Base-by-base conservation (phyloP, 2,113 vertebrate species). In the Siphamia tubifer region DNA sequence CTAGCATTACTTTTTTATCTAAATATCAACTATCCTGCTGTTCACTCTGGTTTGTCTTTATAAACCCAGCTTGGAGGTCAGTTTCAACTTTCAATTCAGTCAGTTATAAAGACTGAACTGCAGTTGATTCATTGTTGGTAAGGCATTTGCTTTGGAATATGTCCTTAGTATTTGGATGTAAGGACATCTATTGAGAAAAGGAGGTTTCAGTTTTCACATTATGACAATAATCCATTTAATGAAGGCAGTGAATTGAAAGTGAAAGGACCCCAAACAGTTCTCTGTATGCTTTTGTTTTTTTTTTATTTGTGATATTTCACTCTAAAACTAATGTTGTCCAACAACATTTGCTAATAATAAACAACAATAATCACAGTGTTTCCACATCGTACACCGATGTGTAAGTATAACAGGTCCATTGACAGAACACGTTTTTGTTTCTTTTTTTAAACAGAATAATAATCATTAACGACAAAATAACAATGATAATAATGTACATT, bases 371-470 rank as follows among this genome's bases (percentile, higher is more conserved):
- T 89, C 87, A 90, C 89, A 90, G 89, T 89, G 87, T 87, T 79
- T 86, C 62, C 84, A 87, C 88, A 87, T 83, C 86, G 63, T 57
- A 65, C 68, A 54, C 21, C 70, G 79, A 82, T 81, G 85, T 79
- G 85, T 21, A 56, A 69, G 60, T 74, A 69, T 54, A 86, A 88
- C 86, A 89, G 83, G 83, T 86, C 86, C 85, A 35, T 82, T 38
- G 51, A 89, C 72, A 67, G 77, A 84, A 90, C 81, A 69, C 53
- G 4, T 21, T 36, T 68, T 75, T 68, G 30, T 72, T 81, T 74
- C 82, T 79, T 16, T 78, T 70, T 86, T 89, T 89, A 90, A 90
- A 90, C 87, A 90, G 55, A 86, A 88, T 67, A 77, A 87, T 80
- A 78, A 81, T 71, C 70, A 83, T 80, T 25, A 70, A 81, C 71